Percentiles rank a stretch among this genome's conserved stretches.
Conservation (phyloP, 2,888 invertebrate species). For the Macaria liturata region DNA sequence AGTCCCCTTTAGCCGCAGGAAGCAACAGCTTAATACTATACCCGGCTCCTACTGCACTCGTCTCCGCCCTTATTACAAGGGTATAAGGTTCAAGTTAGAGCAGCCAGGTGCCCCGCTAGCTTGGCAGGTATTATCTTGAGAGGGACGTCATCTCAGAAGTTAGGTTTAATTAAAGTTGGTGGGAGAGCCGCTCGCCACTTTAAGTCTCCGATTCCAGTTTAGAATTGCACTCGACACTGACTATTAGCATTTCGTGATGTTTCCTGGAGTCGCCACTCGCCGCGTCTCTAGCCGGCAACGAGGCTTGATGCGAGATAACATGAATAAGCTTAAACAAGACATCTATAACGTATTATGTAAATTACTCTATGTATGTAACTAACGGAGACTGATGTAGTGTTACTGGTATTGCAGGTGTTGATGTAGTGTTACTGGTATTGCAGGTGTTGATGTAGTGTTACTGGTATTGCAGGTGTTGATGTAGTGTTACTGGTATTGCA, state of each 20-base stretch:
- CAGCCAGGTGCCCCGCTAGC: background rate
- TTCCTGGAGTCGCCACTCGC: no score
- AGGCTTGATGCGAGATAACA: no score
- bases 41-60: constrained; percentile 27
- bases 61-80: constrained; percentile 30
- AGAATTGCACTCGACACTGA: constrained; percentile 56
- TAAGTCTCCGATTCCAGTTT: constrained; percentile 60
- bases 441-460: no score
- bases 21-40: constrained; percentile 62
- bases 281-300: no score
- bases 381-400: no score
- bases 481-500: no score
- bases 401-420: no score
- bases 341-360: no score
- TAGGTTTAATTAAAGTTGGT: constrained; percentile 76
- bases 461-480: no score
- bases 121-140: constrained; percentile 56
- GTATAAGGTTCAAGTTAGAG: constrained; percentile 37
- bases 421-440: no score
- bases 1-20: constrained; percentile 51
- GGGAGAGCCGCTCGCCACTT: constrained; percentile 58
- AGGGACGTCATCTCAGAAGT: constrained; percentile 72
- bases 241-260: constrained; percentile 62
- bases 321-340: no score
- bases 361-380: no score